phyloP scores from a whole-genome alignment of 2,888 invertebrate genomes.

The Sicus ferrugineus region DNA sequence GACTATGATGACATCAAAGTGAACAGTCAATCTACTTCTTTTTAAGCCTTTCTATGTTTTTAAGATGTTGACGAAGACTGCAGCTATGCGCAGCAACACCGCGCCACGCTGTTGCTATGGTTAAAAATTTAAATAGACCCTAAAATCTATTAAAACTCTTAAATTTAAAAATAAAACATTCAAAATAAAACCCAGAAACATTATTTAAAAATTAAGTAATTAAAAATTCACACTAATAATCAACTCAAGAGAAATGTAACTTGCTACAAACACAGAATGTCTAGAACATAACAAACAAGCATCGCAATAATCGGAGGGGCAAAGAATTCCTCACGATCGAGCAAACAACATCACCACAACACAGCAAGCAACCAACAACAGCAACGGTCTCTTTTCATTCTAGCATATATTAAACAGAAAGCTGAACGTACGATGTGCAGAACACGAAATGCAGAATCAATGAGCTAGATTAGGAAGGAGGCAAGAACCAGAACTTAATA shows the following conservation, averaged over 20 bases:
- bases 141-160: constrained; percentile 43
- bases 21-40: constrained; percentile 77
- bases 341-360: no score
- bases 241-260: no score
- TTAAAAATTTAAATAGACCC: constrained; percentile 50
- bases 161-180: constrained; percentile 47
- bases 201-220: constrained; percentile 45
- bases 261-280: no score
- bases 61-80: constrained; percentile 69
- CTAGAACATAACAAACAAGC: neutral
- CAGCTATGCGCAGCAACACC: constrained; percentile 68
- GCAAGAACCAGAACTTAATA: constrained; percentile 35
- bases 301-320: neutral
- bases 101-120: constrained; percentile 66
- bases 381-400: constrained; percentile 29
- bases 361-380: constrained; percentile 44
- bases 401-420: constrained; percentile 24
- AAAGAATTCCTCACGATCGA: no score
- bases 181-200: constrained; percentile 46
- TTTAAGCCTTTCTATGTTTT: constrained; percentile 69
- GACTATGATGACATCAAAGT: constrained; percentile 99
- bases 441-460: neutral
- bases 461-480: constrained; percentile 38
- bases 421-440: no score
- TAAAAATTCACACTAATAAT: constrained; percentile 14